Percentiles rank a stretch among this genome's conserved stretches.
Evolutionary conservation across 2,888 invertebrate genomes (phyloP).

Genomic region (Sarcophaga rosellei): DNA sequence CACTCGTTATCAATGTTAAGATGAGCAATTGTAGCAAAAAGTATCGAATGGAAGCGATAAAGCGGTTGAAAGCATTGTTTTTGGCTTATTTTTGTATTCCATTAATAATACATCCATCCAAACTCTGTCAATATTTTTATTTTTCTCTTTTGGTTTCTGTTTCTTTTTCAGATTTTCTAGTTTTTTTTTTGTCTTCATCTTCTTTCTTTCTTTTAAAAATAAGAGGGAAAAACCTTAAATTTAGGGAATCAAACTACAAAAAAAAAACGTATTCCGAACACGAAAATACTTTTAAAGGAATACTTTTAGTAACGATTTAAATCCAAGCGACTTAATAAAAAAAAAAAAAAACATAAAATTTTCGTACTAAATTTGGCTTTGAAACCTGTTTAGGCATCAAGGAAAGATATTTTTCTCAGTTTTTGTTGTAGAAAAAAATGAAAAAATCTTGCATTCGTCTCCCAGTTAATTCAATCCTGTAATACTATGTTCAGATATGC

Average conservation of each 20-base stretch:
- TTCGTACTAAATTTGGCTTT: too few relatives aligned
- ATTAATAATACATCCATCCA: not conserved
- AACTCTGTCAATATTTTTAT: not conserved
- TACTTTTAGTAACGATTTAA: conserved; percentile 47
- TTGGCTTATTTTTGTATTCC: conserved; percentile 33
- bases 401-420: too few relatives aligned
- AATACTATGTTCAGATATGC: too few relatives aligned
- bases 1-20: too few relatives aligned
- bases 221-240: not conserved
- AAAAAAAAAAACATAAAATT: too few relatives aligned
- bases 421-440: too few relatives aligned
- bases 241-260: not conserved
- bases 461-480: too few relatives aligned
- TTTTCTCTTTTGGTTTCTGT: not conserved
- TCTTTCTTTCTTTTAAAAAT: not conserved
- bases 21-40: too few relatives aligned
- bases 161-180: not conserved
- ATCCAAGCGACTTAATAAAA: not conserved
- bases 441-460: too few relatives aligned
- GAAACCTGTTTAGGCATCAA: too few relatives aligned
- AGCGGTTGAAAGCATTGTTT: too few relatives aligned
- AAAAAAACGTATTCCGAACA: not conserved
- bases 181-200: not conserved
- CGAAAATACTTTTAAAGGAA: conserved; percentile 65
- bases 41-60: too few relatives aligned